Evolutionary conservation across 1,140 invertebrate species (phyloP).

Genomic region (Saccostrea glomerata): DNA sequence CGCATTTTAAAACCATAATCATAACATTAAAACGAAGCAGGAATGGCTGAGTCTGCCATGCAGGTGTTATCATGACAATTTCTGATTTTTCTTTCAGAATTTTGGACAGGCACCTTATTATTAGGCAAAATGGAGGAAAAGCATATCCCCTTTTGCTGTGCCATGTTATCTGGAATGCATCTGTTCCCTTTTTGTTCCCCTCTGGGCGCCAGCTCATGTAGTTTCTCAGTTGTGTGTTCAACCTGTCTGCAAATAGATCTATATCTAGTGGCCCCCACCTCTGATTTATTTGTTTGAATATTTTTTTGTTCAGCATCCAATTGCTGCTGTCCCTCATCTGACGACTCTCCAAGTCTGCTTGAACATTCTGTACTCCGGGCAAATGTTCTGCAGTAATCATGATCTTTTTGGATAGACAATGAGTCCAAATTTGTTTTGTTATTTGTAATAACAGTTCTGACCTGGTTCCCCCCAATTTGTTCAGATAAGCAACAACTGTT

Average conservation of each 20-base stretch:
- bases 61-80: slow-evolving; percentile 41
- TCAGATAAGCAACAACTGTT: slow-evolving; percentile 40
- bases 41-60: slow-evolving; percentile 46
- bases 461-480: slow-evolving; percentile 41
- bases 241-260: slow-evolving; percentile 37
- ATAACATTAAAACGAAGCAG: too few species aligned
- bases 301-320: slow-evolving; percentile 20
- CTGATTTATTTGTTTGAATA: slow-evolving; percentile 33
- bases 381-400: background rate
- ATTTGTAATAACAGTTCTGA: slow-evolving; percentile 14
- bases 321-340: slow-evolving; percentile 2
- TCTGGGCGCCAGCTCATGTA: slow-evolving; percentile 28
- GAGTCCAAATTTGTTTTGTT: slow-evolving; percentile 20
- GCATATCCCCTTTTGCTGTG: slow-evolving; percentile 42
- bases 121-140: slow-evolving; percentile 48
- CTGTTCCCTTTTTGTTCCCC: background rate
- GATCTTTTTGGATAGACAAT: background rate
- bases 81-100: background rate
- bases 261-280: slow-evolving; percentile 11
- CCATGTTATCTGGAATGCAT: slow-evolving; percentile 26
- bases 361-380: background rate
- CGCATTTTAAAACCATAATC: too few species aligned
- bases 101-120: slow-evolving; percentile 27
- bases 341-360: slow-evolving; percentile 26
- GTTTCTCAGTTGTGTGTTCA: background rate